phyloP scores from a whole-genome alignment of 2,113 vertebrate species.

The Jacana jacana region DNA sequence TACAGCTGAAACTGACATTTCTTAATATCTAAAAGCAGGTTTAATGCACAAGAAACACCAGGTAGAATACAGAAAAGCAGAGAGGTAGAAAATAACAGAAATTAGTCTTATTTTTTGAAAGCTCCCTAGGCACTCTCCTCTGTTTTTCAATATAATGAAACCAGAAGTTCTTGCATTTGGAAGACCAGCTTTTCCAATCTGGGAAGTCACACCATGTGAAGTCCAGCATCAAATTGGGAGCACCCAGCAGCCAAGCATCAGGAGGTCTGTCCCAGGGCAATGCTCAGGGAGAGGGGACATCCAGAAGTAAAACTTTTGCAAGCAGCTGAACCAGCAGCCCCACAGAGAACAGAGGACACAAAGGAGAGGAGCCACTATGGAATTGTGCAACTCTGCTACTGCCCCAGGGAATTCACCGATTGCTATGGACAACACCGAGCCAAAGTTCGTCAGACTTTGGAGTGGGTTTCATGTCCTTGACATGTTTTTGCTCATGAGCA shows the following conservation, averaged over 20 bases:
- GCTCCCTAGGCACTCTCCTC: neutral
- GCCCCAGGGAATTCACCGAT: neutral
- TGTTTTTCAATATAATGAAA: neutral
- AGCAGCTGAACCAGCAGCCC: neutral
- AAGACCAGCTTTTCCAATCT: neutral
- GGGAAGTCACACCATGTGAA: neutral
- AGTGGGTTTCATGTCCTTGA: neutral
- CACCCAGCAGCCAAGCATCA: neutral
- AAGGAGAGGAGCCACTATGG: neutral
- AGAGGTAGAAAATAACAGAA: neutral
- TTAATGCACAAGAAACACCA: neutral
- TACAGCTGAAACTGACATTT: neutral
- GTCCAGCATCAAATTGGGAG: neutral
- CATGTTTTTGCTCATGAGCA: neutral
- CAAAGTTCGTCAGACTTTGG: neutral
- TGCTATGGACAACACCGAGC: rapidly evolving
- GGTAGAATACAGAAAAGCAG: neutral
- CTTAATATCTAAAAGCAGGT: neutral
- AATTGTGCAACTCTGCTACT: neutral
- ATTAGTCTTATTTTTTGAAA: neutral
- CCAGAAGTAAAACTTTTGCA: neutral
- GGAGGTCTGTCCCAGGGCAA: neutral
- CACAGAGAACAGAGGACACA: neutral
- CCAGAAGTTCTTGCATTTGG: neutral
- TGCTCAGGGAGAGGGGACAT: neutral